Percentiles rank a stretch among this genome's conserved stretches.
Evolutionary conservation across 1,140 invertebrate genomes (phyloP).

Genomic region (Temnothorax nylanderi): DNA sequence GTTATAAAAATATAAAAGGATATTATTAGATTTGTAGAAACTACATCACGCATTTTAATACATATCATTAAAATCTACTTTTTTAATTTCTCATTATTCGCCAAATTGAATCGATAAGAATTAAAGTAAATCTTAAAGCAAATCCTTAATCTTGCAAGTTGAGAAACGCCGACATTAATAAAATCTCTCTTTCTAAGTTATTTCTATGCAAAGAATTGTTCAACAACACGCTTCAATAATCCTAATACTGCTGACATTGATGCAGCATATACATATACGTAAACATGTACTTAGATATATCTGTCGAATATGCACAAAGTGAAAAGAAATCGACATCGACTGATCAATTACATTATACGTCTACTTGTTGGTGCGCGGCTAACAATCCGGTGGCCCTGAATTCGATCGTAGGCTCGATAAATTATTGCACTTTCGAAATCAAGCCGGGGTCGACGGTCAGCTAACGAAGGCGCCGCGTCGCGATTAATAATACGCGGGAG

Average conservation of each 20-base stretch:
- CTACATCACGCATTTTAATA: background rate
- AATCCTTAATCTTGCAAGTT: background rate
- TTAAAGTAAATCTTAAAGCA: background rate
- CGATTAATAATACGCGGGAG: slow-evolving; percentile 38
- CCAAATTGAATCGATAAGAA: background rate
- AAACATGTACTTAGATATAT: background rate
- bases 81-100: background rate
- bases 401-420: slow-evolving; percentile 43
- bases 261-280: no score
- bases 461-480: slow-evolving; percentile 16
- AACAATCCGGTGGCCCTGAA: slow-evolving; percentile 34
- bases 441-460: slow-evolving; percentile 41
- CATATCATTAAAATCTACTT: background rate
- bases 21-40: background rate
- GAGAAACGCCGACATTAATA: background rate
- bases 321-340: slow-evolving; percentile 5
- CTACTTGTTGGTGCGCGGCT: background rate
- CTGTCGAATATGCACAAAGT: background rate
- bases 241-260: background rate
- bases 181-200: background rate
- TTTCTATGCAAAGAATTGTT: background rate
- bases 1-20: background rate
- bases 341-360: background rate
- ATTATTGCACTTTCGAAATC: slow-evolving; percentile 58
- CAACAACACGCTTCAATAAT: background rate